Conservation (phyloP, 1,140 invertebrate genomes). For the Glossosoma conforme region DNA sequence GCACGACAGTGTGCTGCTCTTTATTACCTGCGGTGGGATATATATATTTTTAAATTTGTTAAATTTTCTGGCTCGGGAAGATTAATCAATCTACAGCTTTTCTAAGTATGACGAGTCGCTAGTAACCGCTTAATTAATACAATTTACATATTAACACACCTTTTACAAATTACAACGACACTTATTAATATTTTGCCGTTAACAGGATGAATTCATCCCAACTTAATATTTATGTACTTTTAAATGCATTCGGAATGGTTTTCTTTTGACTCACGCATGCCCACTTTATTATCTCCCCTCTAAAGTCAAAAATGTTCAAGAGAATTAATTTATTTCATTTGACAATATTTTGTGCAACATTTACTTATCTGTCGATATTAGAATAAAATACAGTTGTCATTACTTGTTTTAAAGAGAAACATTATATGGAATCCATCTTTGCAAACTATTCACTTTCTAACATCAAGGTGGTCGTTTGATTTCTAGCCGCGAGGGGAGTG, state of each 20-base stretch:
- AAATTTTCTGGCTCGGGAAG: constrained; percentile 19
- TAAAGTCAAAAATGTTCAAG: too few species aligned
- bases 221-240: too few species aligned
- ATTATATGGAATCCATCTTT: background rate
- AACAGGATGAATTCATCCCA: too few species aligned
- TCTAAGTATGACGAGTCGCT: constrained; percentile 9
- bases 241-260: constrained; percentile 4
- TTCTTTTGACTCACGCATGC: constrained; percentile 10
- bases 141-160: constrained; percentile 6
- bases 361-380: too few species aligned
- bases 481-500: constrained; percentile 50
- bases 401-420: background rate
- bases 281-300: too few species aligned
- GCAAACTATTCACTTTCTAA: constrained; percentile 31
- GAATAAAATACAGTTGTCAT: background rate
- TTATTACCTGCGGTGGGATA: background rate
- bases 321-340: too few species aligned
- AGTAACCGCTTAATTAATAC: constrained; percentile 2
- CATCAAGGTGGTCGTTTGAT: constrained; percentile 36
- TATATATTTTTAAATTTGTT: constrained; percentile 7
- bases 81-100: constrained; percentile 3
- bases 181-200: too few species aligned
- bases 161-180: constrained; percentile 7
- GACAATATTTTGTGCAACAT: too few species aligned
- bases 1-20: background rate